A percentile compares a stretch with the other conserved stretches of the same genome.
Evolutionary conservation across 2,113 vertebrate species (phyloP).

Genomic region (Dasyurus viverrinus): DNA sequence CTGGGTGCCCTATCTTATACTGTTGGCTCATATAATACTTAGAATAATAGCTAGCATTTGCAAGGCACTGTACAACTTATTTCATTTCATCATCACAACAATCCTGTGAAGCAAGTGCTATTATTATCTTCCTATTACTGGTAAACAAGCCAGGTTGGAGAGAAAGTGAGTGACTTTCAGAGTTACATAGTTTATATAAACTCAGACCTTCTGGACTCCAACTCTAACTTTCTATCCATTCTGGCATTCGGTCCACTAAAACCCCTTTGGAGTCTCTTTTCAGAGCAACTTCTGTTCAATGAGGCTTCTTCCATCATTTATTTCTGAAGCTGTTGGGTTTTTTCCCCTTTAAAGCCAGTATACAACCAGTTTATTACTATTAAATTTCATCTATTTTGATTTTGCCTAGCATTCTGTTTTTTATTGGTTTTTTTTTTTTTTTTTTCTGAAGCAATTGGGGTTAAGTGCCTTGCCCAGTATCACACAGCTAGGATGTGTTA

Average conservation of each 20-base stretch:
- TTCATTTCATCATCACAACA: background rate
- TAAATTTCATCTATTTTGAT: too few relatives aligned
- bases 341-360: background rate
- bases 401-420: too few relatives aligned
- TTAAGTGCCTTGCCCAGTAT: too few relatives aligned
- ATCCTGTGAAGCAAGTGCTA: background rate
- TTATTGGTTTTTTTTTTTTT: too few relatives aligned
- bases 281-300: background rate
- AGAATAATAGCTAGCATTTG: background rate
- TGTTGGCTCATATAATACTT: background rate
- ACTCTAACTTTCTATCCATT: background rate
- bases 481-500: too few relatives aligned
- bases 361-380: background rate
- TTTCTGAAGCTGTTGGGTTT: background rate
- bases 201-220: background rate
- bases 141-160: background rate
- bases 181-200: background rate
- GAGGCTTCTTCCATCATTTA: background rate
- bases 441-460: too few relatives aligned
- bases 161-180: background rate
- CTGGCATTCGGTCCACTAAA: background rate
- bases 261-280: background rate
- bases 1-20: too few relatives aligned
- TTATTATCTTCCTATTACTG: background rate
- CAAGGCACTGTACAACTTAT: background rate